Base-by-base conservation (phyloP, 1,140 invertebrate species). In the Asobara japonica region DNA sequence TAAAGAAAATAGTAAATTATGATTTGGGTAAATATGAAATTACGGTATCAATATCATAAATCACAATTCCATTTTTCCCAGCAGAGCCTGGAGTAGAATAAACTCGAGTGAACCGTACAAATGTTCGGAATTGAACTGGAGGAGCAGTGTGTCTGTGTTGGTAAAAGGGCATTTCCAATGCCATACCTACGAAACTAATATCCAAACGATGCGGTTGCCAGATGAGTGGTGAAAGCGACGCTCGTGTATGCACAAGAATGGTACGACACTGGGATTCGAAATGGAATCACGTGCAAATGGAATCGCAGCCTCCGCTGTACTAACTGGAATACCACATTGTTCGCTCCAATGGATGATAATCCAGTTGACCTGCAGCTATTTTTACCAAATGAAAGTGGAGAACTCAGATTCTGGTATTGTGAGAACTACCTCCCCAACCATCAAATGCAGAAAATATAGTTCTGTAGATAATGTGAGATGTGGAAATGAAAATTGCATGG, bases 251-350 rank as follows among this genome's bases (percentile, higher is more conserved):
- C 20, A 56, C 51, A 56, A 27, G 51, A 56, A 56, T 25, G 51
- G 20, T 56, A 56, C 38, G 38, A 22, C 36, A 25, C 8, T 45
- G n/a, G 33, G 8, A 25, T 16, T 31, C n/a, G 36, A 16, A 67
- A 67, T 67, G 36, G 27, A 67, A 67, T 51, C 38, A 67, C 65
- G 65, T 67, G 65, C 38, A 67, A 67, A 67, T 67, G 65, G 36
- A 48, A 45, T 67, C 27, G 22, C 4, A 27, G 22, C 29, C 20
- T 25, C 30, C 36, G 27, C 64, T 33, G 41, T 56, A 22, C 18
- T 27, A 56, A 27, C 51, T 56, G 51, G 61, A 64, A 66, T 66
- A 66, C 64, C 64, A 66, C 64, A 66, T 66, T 64, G 61, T n/a
- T n/a, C n/a, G n/a, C 61, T 64, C 31, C 61, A 64, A 64, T 64